Evolutionary conservation across 2,888 invertebrate species (phyloP), one percentile per base, ranked within the genome.

Genomic region (Allolobophora icterica): DNA sequence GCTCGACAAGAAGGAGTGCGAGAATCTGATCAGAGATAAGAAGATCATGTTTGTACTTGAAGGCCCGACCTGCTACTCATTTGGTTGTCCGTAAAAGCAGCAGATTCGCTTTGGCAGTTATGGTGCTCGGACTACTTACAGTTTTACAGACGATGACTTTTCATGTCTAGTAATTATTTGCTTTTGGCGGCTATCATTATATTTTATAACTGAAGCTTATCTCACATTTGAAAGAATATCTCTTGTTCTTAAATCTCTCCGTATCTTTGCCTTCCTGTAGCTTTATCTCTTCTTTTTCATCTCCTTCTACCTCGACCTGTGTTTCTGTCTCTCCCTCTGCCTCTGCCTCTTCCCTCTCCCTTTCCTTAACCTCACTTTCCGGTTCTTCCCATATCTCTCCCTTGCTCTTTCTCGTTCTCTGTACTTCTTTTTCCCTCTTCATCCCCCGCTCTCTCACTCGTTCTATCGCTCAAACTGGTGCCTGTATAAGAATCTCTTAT

Each of bases 1-100:
- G 96, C 95, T 95, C 42, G 95, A 95, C 91, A 95, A 96, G 92
- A 95, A 95, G 11, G 96, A 96, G 93, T 95, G 96, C 0, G 94
- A 94, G 0, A 93, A 93, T n/a, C 92, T 95, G 42, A 93, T 94
- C 15, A 94, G 94, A 90, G 93, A 94, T 33, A 92, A 92, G 91
- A 91, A 91, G 90, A 34, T 92, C 90, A 40, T 90, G 87, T 35
- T 91, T 19, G 84, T 84, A 71, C 91, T 92, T 83, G 40, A 87
- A 33, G 34, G 87, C 24, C 87, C 87, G 6, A 15, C 6, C 35
- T 87, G 87, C 38, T 35, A 38, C 87, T 87, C 87, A 2, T 24
- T 87, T 35, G 11, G 87, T 24, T 87, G 87, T 19, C 87, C 87
- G 71, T 71, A 71, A 8, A 71, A 30, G 71, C 71, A 71, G 52